Percentiles rank a stretch among this genome's conserved stretches.
Evolutionary conservation across 1,140 invertebrate species (phyloP).

Genomic region (Conus betulinus): DNA sequence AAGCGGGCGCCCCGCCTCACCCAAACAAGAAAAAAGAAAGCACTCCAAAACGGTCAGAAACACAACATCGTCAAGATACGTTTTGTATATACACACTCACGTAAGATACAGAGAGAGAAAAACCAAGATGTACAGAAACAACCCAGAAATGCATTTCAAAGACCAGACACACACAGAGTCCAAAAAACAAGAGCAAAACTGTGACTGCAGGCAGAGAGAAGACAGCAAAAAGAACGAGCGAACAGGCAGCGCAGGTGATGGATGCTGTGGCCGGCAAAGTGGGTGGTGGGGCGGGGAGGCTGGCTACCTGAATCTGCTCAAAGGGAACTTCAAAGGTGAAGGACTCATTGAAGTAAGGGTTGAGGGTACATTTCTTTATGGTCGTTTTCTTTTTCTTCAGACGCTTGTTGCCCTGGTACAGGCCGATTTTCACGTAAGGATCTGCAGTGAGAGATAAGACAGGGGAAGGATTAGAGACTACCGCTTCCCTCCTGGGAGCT

Average conservation of each 20-base stretch:
- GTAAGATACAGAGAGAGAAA: neutral
- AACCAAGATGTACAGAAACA: neutral
- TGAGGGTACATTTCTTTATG: slow-evolving; percentile 79
- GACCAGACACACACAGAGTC: neutral
- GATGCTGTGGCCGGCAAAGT: neutral
- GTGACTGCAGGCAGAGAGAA: slow-evolving; percentile 11
- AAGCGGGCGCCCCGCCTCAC: no score
- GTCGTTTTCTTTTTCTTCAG: slow-evolving; percentile 82
- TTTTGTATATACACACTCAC: neutral
- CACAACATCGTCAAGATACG: neutral
- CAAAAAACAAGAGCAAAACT: slow-evolving; percentile 8
- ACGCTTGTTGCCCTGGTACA: slow-evolving; percentile 79
- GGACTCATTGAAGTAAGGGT: slow-evolving; percentile 81
- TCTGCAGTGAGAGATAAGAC: slow-evolving; percentile 72
- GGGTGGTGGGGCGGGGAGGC: neutral
- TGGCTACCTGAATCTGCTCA: slow-evolving; percentile 85
- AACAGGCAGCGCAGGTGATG: slow-evolving; percentile 5
- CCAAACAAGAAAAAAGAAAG: neutral
- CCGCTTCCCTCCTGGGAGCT: neutral
- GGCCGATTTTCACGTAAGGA: slow-evolving; percentile 81
- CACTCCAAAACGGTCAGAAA: neutral
- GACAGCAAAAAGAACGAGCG: slow-evolving; percentile 9
- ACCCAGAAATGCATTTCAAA: neutral
- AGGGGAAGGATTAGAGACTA: neutral
- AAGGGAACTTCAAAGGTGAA: slow-evolving; percentile 80